Conservation (phyloP, 2,113 vertebrate species). For the Macrotus californicus region DNA sequence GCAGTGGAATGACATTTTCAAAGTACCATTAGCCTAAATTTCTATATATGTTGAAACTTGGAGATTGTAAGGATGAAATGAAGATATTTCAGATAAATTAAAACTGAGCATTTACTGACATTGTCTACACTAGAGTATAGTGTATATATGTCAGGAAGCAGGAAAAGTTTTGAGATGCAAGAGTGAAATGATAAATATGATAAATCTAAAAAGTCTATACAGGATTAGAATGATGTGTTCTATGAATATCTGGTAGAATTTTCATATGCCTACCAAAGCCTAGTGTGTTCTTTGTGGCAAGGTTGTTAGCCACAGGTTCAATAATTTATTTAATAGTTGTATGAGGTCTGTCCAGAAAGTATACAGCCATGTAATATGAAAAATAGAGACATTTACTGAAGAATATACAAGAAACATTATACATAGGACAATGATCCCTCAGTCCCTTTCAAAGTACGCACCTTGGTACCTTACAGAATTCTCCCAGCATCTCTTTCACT, state of each 20-base stretch:
- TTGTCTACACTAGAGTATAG: not conserved
- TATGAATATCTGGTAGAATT: not conserved
- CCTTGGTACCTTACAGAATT: too few relatives aligned
- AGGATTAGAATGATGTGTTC: not conserved
- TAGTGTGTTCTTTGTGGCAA: not conserved
- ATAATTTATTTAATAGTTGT: not conserved
- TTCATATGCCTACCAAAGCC: not conserved
- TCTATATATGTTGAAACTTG: not conserved
- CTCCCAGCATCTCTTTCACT: too few relatives aligned
- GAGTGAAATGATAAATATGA: not conserved
- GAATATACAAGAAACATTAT: too few relatives aligned
- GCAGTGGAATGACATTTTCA: not conserved
- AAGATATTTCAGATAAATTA: not conserved
- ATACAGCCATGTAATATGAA: too few relatives aligned
- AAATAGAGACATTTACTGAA: too few relatives aligned
- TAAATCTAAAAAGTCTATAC: not conserved
- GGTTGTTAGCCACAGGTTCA: not conserved
- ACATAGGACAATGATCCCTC: too few relatives aligned
- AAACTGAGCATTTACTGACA: not conserved
- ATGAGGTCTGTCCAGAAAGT: too few relatives aligned
- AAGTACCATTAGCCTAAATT: not conserved
- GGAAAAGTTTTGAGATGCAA: not conserved
- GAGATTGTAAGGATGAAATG: not conserved
- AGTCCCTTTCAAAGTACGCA: too few relatives aligned
- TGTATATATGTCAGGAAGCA: not conserved